phyloP scores from a whole-genome alignment of 2,797 vertebrate genomes.

The Tapirus indicus region DNA sequence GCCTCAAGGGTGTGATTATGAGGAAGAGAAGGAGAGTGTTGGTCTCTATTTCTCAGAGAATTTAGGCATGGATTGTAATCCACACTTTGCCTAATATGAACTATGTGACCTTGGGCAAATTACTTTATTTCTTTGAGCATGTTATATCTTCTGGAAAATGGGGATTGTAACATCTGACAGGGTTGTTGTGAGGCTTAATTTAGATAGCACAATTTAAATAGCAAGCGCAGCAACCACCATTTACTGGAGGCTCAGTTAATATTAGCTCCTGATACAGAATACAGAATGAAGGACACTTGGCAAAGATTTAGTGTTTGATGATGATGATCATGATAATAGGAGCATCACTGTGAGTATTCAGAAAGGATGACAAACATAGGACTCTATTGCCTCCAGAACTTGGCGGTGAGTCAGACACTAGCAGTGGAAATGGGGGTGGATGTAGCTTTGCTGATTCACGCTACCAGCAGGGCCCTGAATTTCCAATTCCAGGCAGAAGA shows the following conservation, averaged over 20 bases:
- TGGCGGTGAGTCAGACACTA: background rate
- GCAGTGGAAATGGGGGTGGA: background rate
- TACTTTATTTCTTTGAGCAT: slow-evolving; percentile 46
- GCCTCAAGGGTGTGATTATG: background rate
- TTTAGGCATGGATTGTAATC: background rate
- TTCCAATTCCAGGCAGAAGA: background rate
- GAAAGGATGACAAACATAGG: background rate
- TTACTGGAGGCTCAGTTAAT: slow-evolving; percentile 42
- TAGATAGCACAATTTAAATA: slow-evolving; percentile 67
- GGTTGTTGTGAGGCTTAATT: slow-evolving; percentile 53
- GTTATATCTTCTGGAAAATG: slow-evolving; percentile 45
- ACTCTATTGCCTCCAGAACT: background rate
- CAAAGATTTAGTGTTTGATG: slow-evolving; percentile 33
- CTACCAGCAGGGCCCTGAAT: rapidly evolving
- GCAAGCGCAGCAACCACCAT: background rate
- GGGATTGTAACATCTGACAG: slow-evolving; percentile 39
- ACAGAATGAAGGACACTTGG: slow-evolving; percentile 65
- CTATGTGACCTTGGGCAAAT: slow-evolving; percentile 55
- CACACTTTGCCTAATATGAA: background rate
- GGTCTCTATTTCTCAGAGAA: background rate
- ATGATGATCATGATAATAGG: background rate
- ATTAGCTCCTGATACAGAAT: slow-evolving; percentile 41
- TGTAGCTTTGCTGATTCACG: background rate
- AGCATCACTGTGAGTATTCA: background rate
- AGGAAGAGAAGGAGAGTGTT: background rate